Base-by-base conservation (phyloP, 2,888 invertebrate genomes). In the Drosophila meridionalis region DNA sequence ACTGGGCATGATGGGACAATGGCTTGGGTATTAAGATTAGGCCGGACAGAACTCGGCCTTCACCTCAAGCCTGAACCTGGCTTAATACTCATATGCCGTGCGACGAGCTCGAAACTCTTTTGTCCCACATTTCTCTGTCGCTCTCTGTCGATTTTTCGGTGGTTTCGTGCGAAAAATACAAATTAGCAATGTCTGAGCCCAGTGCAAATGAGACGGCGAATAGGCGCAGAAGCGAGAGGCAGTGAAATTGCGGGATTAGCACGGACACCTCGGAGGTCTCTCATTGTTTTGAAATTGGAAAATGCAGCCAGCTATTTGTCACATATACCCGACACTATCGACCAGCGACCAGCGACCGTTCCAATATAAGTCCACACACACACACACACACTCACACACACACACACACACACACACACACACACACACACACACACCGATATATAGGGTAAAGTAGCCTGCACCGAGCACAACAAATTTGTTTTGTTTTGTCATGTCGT, bases 401-500 rank as follows among this genome's bases (percentile, higher is more conserved):
- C 0, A 14, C 0, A 14, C 0, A 28, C 3, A 72, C 14, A 34
- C 40, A 64, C 48, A 43, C 42, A 30, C 43, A 52, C 50, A 65
- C 26, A 63, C 42, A 42, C 32, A 26, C 36, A 28, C 2, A 32
- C 0, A 14, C 0, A 14, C 0, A 28, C 3, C 4, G 2, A 11
- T 11, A 45, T 50, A 14, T 50, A 67, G 67, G 30, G n/a, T 34
- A 68, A 61, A 61, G 71, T 63, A 57, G 71, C 60, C 60, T 64
- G 79, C 60, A 72, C 59, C 48, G 58, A 34, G 61, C 60, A 42
- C 47, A 63, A 66, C 73, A 72, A 82, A 79, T 81, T 83, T 86
- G 83, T 80, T 84, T 87, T 84, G 83, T 91, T 91, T 89, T 90
- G 90, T 90, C 91, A 91, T 90, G 83, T 86, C 91, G 82, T 74